phyloP scores from a whole-genome alignment of 2,888 invertebrate species.

The Anoplius nigerrimus region DNA sequence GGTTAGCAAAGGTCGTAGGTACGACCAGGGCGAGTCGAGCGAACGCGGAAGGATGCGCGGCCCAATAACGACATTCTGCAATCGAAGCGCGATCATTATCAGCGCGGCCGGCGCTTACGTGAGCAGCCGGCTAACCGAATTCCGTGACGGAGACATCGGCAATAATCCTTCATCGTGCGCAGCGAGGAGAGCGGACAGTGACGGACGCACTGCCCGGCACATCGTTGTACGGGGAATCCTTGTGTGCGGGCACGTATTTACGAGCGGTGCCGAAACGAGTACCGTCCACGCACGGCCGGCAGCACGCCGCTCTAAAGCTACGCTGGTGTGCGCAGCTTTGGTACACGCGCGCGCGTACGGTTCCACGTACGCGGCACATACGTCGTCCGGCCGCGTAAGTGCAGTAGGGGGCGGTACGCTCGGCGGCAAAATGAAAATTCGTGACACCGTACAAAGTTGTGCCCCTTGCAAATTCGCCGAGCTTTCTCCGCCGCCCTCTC shows the following conservation, averaged over 20 bases:
- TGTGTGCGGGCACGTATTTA: no score
- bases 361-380: no score
- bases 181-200: conserved; percentile 18
- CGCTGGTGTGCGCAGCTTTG: neutral
- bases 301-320: conserved; percentile 12
- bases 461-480: conserved; percentile 1
- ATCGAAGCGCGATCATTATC: no score
- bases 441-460: conserved; percentile 1
- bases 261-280: no score
- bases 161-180: conserved; percentile 14
- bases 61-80: no score
- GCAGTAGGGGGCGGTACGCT: no score
- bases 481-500: neutral
- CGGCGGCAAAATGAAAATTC: conserved; percentile 1
- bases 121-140: conserved; percentile 2
- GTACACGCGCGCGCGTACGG: neutral
- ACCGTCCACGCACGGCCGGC: no score
- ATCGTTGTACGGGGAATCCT: no score
- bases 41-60: no score
- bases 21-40: no score
- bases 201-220: conserved; percentile 21
- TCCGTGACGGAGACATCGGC: conserved; percentile 14
- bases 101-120: neutral
- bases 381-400: no score
- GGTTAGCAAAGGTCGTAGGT: no score